Evolutionary conservation across 2,113 vertebrate genomes (phyloP), one percentile per base, ranked within the genome.

Genomic region (Bufo gargarizans): DNA sequence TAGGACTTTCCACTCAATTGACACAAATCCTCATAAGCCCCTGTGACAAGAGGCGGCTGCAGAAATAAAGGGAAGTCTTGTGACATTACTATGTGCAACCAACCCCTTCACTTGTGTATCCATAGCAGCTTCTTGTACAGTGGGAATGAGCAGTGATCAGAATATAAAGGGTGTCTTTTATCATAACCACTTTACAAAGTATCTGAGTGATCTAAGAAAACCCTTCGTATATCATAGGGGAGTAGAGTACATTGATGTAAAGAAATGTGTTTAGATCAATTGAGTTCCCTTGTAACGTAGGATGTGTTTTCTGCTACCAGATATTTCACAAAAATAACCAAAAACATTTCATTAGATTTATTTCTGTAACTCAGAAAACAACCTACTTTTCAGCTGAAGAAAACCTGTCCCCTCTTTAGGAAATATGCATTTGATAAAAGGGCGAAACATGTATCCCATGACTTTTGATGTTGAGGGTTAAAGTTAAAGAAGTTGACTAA

Each of bases 21-120:
- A 55, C 50, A 56, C 50, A 78, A 78, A 78, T 56, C 77, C 50
- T 78, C 77, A 53, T 78, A 78, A 76, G 72, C 45, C 72, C 49
- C 72, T 50, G 72, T 76, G 45, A 50, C 76, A 77, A 55, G 47
- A 20, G 76, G 77, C 77, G 56, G n/a, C 77, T 56, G 56, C 77
- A 22, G n/a, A 56, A 20, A 78, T 78, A 56, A 78, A 78, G 77
- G 77, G 50, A 56, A 78, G n/a, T 78, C 49, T 78, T 78, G 77
- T 78, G 77, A 78, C 19, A 78, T 55, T 20, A 56, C 77, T 78
- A 8, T 49, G 77, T 78, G 50, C 49, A n/a, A 53, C 77, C 55
- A 22, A 78, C 77, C 50, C 76, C 49, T 78, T 56, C 9, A 78
- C 17, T 55, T 55, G 77, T 78, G 50, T 78, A n/a, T 22, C 77